A percentile compares a stretch with the other conserved stretches of the same genome.
Evolutionary conservation across 2,888 invertebrate species (phyloP).

Genomic region (Diaprepes abbreviatus): DNA sequence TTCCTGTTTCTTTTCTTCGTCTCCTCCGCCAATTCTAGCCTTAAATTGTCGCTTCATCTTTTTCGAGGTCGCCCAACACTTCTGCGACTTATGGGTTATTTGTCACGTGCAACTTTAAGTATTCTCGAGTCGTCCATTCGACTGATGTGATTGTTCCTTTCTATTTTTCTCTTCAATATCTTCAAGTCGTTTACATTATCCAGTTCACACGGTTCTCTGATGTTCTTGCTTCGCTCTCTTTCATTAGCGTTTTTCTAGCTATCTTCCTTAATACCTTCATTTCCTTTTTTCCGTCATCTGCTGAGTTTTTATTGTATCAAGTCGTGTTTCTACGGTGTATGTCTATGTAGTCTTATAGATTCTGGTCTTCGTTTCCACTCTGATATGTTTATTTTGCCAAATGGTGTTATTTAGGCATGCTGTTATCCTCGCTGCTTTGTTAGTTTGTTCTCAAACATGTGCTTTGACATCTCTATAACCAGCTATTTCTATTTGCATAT

Average conservation of each 20-base stretch:
- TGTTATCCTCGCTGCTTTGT: neutral
- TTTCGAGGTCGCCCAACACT: too few relatives aligned
- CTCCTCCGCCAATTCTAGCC: neutral
- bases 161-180: neutral
- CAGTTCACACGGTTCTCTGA: neutral
- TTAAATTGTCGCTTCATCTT: neutral
- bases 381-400: neutral
- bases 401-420: neutral
- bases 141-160: neutral
- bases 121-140: neutral
- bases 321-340: neutral
- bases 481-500: conserved; percentile 6
- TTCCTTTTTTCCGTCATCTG: neutral
- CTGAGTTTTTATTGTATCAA: neutral
- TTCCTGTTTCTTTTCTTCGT: neutral
- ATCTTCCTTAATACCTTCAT: neutral
- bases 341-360: neutral
- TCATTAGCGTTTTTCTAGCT: neutral
- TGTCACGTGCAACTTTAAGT: neutral
- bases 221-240: neutral
- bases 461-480: neutral
- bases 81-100: too few relatives aligned
- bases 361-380: neutral
- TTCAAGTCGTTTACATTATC: neutral
- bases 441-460: neutral